Conservation (phyloP, 53 echinoderm and acorn worm species). For the Mesocentrotus franciscanus region DNA sequence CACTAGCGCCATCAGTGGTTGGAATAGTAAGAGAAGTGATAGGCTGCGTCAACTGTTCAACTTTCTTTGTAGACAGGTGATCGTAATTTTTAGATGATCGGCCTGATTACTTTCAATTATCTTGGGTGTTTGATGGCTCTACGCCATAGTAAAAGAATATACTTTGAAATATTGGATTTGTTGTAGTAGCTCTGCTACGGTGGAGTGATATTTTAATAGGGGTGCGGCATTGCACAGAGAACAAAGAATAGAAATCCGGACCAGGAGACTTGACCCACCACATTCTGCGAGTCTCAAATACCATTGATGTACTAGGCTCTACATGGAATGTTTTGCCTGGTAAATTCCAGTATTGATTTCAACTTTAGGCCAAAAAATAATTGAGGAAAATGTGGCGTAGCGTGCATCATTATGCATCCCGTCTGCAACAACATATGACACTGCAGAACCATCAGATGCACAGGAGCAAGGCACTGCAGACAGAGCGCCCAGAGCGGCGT, state of each 20-base stretch:
- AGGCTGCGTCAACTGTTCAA: too few relatives aligned
- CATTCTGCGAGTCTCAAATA: not conserved
- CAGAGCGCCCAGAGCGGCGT: conserved; percentile 65
- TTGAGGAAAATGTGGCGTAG: conserved; percentile 17
- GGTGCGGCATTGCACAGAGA: too few relatives aligned
- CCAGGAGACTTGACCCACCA: not conserved
- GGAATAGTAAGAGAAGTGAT: too few relatives aligned
- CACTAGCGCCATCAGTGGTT: too few relatives aligned
- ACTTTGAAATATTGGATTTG: too few relatives aligned
- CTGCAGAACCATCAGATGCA: not conserved
- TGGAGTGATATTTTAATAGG: too few relatives aligned
- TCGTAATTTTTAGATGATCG: too few relatives aligned
- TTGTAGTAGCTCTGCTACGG: too few relatives aligned
- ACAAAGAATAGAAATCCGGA: not conserved
- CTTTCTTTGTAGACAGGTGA: too few relatives aligned
- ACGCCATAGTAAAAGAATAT: too few relatives aligned
- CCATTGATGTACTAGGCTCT: not conserved
- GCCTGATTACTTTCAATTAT: too few relatives aligned
- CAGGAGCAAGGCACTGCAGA: not conserved
- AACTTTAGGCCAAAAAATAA: not conserved
- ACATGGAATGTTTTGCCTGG: not conserved
- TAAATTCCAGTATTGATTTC: not conserved
- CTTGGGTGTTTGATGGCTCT: too few relatives aligned
- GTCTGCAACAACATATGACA: not conserved
- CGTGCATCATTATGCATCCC: conserved; percentile 14